Base-by-base conservation (phyloP, 1,140 invertebrate genomes). In the Oreohelix idahoensis region DNA sequence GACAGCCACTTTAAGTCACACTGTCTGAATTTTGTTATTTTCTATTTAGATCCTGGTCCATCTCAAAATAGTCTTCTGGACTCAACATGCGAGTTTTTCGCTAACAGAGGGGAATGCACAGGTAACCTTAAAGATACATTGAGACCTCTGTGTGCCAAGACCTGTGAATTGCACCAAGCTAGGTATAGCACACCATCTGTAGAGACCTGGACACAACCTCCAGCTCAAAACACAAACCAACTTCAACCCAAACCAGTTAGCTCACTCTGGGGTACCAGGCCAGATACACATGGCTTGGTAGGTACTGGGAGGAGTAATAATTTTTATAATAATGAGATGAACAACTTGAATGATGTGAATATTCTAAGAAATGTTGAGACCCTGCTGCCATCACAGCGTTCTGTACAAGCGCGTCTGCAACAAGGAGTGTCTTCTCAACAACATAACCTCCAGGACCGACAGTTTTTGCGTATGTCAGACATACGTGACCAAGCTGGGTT, bases 101-200 rank as follows among this genome's bases (percentile, higher is more conserved):
- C 78, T 20, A 39, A 69, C 5, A 69, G 51, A 17, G 84, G 84
- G 4, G 81, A 79, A 70, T 85, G 84, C 36, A 70, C 70, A 23
- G 84, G 84, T 32, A 79, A 75, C 76, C 79, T 83, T 39, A 83
- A 83, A 45, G 81, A 79, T 49, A 85, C 84, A n/a, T 45, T 85
- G 5, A 66, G 84, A 11, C 81, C 84, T 0, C 71, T 85, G 13
- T 85, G 84, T 51, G 75, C 74, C 76, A 74, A 82, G 29, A 82
- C 84, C 26, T 85, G 84, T 49, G 75, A 51, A 23, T 36, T 83
- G 2, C 70, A 84, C 26, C 66, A 84, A 32, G 26, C 20, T 58
- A 76, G 58, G 42, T 13, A 29, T 71, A 77, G 42, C 74, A 36
- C 53, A 32, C 53, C 45, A 29, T 13, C 76, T 58, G 49, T 20